Conservation (phyloP, 1,140 invertebrate species). For the Drosophila athabasca region DNA sequence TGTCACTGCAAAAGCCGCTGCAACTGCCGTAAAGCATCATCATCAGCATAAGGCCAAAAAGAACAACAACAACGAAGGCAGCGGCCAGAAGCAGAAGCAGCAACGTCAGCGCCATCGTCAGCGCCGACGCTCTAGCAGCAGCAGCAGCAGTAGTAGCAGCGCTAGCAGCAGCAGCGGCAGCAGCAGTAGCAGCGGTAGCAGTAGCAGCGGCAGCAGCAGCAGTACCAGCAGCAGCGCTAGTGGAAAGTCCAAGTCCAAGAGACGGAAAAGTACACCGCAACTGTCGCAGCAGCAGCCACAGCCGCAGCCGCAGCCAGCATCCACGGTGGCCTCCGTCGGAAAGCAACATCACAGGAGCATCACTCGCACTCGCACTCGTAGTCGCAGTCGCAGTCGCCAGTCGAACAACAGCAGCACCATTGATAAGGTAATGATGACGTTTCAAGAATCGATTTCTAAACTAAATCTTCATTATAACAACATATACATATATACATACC, state of each 20-base stretch:
- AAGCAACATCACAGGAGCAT: no score
- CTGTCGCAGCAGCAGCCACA: no score
- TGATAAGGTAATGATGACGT: constrained; percentile 60
- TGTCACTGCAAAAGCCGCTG: constrained; percentile 16
- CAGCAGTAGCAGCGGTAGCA: constrained; percentile 5
- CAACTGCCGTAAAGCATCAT: constrained; percentile 25
- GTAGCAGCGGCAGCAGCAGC: constrained; percentile 22
- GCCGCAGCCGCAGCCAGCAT: no score
- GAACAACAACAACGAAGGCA: constrained; percentile 43
- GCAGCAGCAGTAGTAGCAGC: constrained; percentile 21
- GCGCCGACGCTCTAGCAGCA: constrained; percentile 42
- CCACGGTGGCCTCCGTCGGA: no score
- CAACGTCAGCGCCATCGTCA: constrained; percentile 30
- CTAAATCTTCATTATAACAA: not conserved
- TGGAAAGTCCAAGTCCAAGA: constrained; percentile 39
- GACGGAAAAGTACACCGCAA: no score
- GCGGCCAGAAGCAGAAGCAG: constrained; percentile 15
- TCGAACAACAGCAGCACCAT: constrained; percentile 16
- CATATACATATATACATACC: no score
- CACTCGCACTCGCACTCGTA: constrained; percentile 19
- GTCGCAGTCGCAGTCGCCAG: constrained; percentile 21
- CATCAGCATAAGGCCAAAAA: constrained; percentile 12
- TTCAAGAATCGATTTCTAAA: no score
- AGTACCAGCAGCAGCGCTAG: constrained; percentile 20
- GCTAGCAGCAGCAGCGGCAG: not conserved